These are phyloP conservation scores for Elgaria multicarinata DNA, from an alignment of 2,113 vertebrate species.

Conservation along the genomic window DNA sequence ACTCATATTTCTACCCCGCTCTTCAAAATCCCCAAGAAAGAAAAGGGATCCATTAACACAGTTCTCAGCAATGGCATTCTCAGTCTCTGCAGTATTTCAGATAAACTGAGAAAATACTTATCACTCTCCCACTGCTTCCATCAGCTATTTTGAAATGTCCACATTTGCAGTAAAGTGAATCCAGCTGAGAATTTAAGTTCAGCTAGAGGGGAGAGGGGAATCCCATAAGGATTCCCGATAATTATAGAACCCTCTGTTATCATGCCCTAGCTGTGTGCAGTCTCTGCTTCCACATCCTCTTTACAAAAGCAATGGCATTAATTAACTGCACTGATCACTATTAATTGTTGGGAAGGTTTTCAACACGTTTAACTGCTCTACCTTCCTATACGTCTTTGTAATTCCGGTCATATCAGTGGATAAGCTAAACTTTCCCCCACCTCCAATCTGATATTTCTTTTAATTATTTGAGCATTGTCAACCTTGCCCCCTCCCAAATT, in stretches of 20 bases:
- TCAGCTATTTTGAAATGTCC: not conserved
- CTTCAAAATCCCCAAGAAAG: not conserved
- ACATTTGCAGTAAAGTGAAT: not conserved
- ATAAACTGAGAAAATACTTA: not conserved
- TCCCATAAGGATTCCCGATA: not conserved
- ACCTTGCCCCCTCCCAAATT: not conserved
- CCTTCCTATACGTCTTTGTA: not conserved
- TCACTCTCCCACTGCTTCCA: not conserved
- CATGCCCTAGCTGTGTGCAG: not conserved
- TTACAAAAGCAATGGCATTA: not conserved
- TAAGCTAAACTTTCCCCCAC: no score
- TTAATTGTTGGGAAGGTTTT: not conserved
- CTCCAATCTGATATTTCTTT: not conserved
- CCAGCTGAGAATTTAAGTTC: not conserved
- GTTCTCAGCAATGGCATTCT: not conserved
- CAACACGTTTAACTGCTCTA: not conserved
- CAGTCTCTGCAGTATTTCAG: not conserved
- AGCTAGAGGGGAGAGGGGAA: not conserved
- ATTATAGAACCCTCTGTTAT: not conserved
- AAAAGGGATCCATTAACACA: not conserved
- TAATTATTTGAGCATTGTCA: not conserved
- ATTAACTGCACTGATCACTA: not conserved
- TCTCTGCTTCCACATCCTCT: not conserved
- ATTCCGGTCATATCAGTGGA: not conserved
- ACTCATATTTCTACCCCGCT: not conserved